Conservation (phyloP, 1,140 invertebrate species). For the Meloidogyne exigua region DNA sequence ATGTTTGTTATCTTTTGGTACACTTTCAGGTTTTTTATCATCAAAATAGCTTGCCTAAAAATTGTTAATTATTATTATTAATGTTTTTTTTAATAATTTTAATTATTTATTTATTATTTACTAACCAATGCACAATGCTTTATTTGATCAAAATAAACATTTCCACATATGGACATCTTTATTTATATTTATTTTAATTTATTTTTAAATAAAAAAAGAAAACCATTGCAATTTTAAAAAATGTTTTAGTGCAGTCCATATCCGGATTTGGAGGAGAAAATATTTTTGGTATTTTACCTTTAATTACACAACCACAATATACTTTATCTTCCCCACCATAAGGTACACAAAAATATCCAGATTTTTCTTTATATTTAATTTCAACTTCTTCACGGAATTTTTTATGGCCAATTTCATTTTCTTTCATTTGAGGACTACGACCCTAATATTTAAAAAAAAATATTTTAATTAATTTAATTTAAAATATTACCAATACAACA, state of each 20-base stretch:
- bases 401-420: not conserved
- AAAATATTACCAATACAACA: no score
- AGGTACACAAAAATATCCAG: not conserved
- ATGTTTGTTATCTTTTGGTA: not conserved
- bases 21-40: not conserved
- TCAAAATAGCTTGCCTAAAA: not conserved
- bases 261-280: not conserved
- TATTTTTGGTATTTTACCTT: not conserved
- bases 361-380: not conserved
- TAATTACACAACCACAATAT: slow-evolving; percentile 1
- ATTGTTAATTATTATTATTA: not conserved
- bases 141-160: not conserved
- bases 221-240: not conserved
- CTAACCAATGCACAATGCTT: not conserved
- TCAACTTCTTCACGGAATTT: not conserved
- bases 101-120: no score
- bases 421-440: not conserved
- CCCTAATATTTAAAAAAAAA: not conserved
- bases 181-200: no score
- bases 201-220: no score
- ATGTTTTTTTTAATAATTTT: no score
- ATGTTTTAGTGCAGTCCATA: not conserved
- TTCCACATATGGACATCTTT: not conserved
- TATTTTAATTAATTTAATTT: no score
- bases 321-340: not conserved